Conservation (phyloP, 2,113 vertebrate genomes). For the Xiphophorus couchianus region DNA sequence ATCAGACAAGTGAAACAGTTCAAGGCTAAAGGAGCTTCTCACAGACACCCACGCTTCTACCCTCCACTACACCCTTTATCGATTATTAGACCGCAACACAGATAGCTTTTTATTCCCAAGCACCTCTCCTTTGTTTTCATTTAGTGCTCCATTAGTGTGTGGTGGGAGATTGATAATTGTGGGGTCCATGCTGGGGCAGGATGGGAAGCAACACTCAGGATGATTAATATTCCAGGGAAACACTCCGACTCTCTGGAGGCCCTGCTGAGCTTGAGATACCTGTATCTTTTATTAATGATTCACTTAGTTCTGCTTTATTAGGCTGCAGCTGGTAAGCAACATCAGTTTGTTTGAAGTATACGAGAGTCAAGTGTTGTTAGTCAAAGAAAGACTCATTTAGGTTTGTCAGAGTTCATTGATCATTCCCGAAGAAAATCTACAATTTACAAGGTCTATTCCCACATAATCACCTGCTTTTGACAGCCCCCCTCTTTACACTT, state of each 20-base stretch:
- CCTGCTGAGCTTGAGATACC: slow-evolving; percentile 54
- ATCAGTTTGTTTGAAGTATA: slow-evolving; percentile 10
- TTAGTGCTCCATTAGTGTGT: slow-evolving; percentile 62
- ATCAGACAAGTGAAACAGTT: slow-evolving; percentile 25
- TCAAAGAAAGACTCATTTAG: slow-evolving; percentile 37
- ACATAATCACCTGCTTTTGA: slow-evolving; percentile 18
- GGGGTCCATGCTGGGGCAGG: slow-evolving; percentile 19
- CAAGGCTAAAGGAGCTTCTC: slow-evolving; percentile 18
- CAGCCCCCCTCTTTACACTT: neutral
- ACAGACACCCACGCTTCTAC: slow-evolving; percentile 13
- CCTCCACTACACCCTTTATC: slow-evolving; percentile 38
- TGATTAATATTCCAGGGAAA: slow-evolving; percentile 63
- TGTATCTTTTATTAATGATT: slow-evolving; percentile 77
- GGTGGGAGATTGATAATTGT: slow-evolving; percentile 59
- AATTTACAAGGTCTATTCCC: slow-evolving; percentile 32
- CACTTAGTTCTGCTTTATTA: slow-evolving; percentile 76
- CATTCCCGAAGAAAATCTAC: slow-evolving; percentile 18
- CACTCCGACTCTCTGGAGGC: slow-evolving; percentile 36
- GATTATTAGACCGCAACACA: slow-evolving; percentile 56
- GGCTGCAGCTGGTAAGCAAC: slow-evolving; percentile 34
- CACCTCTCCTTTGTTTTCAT: slow-evolving; percentile 73
- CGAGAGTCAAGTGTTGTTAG: slow-evolving; percentile 10
- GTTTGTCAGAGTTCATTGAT: slow-evolving; percentile 37
- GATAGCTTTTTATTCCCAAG: slow-evolving; percentile 44
- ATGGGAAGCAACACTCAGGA: neutral